Conservation (phyloP, 2,888 invertebrate genomes). For the Polylopha cassiicola region DNA sequence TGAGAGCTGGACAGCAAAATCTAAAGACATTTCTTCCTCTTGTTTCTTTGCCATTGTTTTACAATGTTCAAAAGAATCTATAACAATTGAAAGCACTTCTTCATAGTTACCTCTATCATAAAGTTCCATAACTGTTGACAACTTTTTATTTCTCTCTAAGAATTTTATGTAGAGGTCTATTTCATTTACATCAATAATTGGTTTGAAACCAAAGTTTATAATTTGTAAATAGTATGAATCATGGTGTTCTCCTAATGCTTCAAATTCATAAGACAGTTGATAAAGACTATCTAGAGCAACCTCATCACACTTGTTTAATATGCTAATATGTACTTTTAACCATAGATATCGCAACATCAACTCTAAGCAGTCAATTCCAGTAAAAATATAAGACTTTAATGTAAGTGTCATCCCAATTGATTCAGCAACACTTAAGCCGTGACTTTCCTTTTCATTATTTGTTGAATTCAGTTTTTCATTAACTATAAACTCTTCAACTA, state of each 20-base stretch:
- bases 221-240: slow-evolving; percentile 49
- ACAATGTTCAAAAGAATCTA: slow-evolving; percentile 80
- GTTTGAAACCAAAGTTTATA: slow-evolving; percentile 60
- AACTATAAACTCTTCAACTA: slow-evolving; percentile 61
- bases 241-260: slow-evolving; percentile 60
- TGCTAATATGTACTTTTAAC: slow-evolving; percentile 62
- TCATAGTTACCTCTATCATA: slow-evolving; percentile 80
- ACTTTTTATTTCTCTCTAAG: slow-evolving; percentile 69
- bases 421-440: slow-evolving; percentile 56
- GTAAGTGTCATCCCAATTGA: slow-evolving; percentile 55
- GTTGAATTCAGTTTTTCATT: slow-evolving; percentile 50
- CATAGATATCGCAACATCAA: slow-evolving; percentile 59
- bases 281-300: slow-evolving; percentile 63
- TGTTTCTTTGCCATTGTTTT: slow-evolving; percentile 59
- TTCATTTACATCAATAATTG: slow-evolving; percentile 53
- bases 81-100: slow-evolving; percentile 81
- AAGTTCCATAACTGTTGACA: slow-evolving; percentile 81
- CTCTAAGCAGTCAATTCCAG: slow-evolving; percentile 51
- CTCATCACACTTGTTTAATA: slow-evolving; percentile 60
- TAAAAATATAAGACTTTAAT: slow-evolving; percentile 56
- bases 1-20: slow-evolving; percentile 77
- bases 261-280: slow-evolving; percentile 62
- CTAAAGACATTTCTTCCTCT: slow-evolving; percentile 68
- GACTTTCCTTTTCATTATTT: slow-evolving; percentile 36
- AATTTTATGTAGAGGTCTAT: slow-evolving; percentile 55